Conservation (phyloP, 2,888 invertebrate species). For the Ceriagrion tenellum region DNA sequence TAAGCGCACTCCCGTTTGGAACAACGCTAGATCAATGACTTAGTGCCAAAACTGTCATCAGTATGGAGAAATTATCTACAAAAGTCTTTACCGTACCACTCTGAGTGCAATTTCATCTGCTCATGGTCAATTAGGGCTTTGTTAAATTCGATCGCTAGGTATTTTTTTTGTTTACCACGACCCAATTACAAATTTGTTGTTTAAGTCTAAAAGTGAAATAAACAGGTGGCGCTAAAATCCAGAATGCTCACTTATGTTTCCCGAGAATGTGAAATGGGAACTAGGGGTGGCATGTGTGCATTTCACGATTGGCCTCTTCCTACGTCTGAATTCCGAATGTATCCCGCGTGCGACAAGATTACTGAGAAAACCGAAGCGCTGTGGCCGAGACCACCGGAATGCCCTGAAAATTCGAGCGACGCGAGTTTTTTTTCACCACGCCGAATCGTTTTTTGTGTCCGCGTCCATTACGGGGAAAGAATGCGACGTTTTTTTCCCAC, state of each 20-base stretch:
- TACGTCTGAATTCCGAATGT: neutral
- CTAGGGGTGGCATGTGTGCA: neutral
- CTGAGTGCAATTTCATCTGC: too few relatives aligned
- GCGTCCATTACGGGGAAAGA: neutral
- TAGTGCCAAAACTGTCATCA: too few relatives aligned
- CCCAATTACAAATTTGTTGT: neutral
- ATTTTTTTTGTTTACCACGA: neutral
- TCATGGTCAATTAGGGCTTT: too few relatives aligned
- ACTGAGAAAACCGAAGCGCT: neutral
- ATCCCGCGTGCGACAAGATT: neutral
- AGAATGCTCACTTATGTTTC: neutral
- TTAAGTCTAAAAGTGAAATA: neutral
- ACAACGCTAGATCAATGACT: too few relatives aligned
- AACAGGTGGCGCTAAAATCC: neutral
- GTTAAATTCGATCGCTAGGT: too few relatives aligned
- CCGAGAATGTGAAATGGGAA: neutral
- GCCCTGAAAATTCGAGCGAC: neutral
- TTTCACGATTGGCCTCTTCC: neutral
- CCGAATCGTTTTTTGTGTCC: neutral
- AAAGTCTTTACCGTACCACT: too few relatives aligned
- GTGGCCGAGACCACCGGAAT: neutral
- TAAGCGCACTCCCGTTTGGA: too few relatives aligned
- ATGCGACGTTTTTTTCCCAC: constrained; percentile 4
- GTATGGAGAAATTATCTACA: too few relatives aligned
- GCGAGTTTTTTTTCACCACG: neutral